Percentiles rank a stretch among this genome's conserved stretches.
Conservation (phyloP, 2,888 invertebrate species). For the Neoascia interrupta region DNA sequence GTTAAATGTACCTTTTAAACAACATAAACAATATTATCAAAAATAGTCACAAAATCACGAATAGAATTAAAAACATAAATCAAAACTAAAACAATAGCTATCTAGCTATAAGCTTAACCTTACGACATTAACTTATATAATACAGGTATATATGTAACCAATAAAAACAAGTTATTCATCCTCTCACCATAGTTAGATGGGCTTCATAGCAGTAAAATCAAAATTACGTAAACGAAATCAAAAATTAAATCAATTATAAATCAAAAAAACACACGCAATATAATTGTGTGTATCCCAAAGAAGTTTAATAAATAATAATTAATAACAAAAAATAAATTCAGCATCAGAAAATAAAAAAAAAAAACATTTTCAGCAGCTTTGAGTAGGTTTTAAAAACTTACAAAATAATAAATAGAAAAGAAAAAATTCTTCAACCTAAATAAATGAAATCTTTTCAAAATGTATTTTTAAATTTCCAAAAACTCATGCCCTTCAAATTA, state of each 20-base stretch:
- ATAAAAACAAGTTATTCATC: slow-evolving; percentile 48
- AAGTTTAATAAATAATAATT: slow-evolving; percentile 16
- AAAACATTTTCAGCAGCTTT: slow-evolving; percentile 33
- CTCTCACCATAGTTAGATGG: slow-evolving; percentile 72
- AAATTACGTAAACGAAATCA: slow-evolving; percentile 73
- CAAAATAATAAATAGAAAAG: slow-evolving; percentile 44
- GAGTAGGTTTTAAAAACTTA: slow-evolving; percentile 46
- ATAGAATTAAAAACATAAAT: slow-evolving; percentile 35
- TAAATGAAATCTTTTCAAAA: slow-evolving; percentile 4
- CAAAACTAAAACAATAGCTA: slow-evolving; percentile 48
- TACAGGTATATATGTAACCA: slow-evolving; percentile 9
- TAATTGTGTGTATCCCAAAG: slow-evolving; percentile 31
- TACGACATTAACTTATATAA: slow-evolving; percentile 36
- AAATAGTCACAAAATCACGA: slow-evolving; percentile 37
- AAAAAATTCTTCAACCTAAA: slow-evolving; percentile 19
- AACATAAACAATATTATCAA: slow-evolving; percentile 17
- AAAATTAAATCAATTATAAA: slow-evolving; percentile 39
- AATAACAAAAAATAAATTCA: slow-evolving; percentile 38
- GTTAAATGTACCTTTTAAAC: slow-evolving; percentile 52
- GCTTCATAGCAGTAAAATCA: slow-evolving; percentile 80
- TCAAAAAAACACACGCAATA: slow-evolving; percentile 22
- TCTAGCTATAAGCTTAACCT: slow-evolving; percentile 14
- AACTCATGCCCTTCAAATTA: slow-evolving; percentile 58
- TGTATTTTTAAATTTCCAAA: no score
- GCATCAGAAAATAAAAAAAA: slow-evolving; percentile 16